A percentile compares a stretch with the other conserved stretches of the same genome.
These are phyloP conservation scores for Helicorthomorpha holstii DNA, from an alignment of 1,140 invertebrate species.

Conservation along the genomic window DNA sequence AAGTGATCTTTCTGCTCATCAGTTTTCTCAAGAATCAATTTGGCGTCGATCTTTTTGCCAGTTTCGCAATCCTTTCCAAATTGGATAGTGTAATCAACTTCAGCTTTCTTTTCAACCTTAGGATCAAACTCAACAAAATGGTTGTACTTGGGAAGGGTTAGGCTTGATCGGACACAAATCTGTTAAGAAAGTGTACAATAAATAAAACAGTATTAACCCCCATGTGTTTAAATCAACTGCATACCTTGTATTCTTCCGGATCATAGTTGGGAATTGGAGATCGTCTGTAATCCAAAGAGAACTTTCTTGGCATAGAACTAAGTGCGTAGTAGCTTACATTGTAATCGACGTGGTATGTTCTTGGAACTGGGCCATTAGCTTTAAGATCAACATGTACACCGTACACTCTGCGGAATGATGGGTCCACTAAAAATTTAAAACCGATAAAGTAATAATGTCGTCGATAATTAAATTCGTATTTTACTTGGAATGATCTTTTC, in stretches of 20 bases:
- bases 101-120: not conserved
- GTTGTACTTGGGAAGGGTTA: not conserved
- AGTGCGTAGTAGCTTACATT: not conserved
- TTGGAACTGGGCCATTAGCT: slow-evolving; percentile 4
- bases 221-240: not conserved
- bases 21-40: not conserved
- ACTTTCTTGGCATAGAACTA: not conserved
- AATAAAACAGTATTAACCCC: too few species aligned
- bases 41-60: not conserved
- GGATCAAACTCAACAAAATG: not conserved
- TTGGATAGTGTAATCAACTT: not conserved
- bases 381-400: slow-evolving; percentile 2
- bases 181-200: too few species aligned
- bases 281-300: slow-evolving; percentile 1
- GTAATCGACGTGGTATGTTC: not conserved
- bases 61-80: not conserved
- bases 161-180: not conserved
- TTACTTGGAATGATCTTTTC: not conserved
- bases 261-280: slow-evolving; percentile 6
- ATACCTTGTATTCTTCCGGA: not conserved
- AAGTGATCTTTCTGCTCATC: not conserved
- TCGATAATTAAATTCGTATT: too few species aligned
- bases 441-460: not conserved
- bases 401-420: not conserved
- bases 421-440: not conserved